These are phyloP conservation scores for Dicyrtoma fusca DNA, from an alignment of 2,888 invertebrate species.

Conservation along the genomic window DNA sequence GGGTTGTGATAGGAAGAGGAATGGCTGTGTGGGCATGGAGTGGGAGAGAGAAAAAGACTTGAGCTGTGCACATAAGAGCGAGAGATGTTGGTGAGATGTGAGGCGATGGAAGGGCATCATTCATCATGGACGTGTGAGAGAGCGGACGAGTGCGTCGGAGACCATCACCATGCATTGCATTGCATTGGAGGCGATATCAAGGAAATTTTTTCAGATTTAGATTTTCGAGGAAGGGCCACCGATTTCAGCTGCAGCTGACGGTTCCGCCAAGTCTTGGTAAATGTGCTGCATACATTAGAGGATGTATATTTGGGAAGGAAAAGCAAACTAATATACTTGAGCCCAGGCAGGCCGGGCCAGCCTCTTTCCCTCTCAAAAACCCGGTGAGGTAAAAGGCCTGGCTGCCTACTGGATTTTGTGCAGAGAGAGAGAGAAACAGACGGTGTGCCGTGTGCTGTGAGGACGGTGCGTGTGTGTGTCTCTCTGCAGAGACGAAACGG, in stretches of 20 bases:
- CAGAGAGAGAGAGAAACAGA: no score
- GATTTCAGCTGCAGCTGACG: constrained; percentile 47
- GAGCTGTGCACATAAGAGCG: constrained; percentile 4
- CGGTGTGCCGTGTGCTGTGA: neutral
- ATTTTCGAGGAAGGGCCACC: constrained; percentile 31
- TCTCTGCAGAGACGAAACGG: neutral
- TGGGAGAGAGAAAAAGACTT: no score
- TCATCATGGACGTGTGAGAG: constrained; percentile 47
- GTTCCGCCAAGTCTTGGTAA: constrained; percentile 40
- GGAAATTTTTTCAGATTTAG: constrained; percentile 13
- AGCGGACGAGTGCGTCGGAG: neutral
- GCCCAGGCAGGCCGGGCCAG: neutral
- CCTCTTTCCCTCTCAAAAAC: neutral
- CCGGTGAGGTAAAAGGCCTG: no score
- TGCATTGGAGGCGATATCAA: neutral
- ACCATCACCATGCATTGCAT: no score
- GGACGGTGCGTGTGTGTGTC: neutral
- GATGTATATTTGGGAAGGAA: no score
- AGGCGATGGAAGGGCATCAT: constrained; percentile 54
- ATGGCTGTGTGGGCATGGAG: no score
- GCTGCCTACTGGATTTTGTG: no score
- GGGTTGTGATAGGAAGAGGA: no score
- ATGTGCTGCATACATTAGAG: constrained; percentile 47
- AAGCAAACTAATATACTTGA: constrained; percentile 11
- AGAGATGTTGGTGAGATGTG: constrained; percentile 38